Conservation (phyloP, 2,888 invertebrate species). For the Helicoverpa assulta region DNA sequence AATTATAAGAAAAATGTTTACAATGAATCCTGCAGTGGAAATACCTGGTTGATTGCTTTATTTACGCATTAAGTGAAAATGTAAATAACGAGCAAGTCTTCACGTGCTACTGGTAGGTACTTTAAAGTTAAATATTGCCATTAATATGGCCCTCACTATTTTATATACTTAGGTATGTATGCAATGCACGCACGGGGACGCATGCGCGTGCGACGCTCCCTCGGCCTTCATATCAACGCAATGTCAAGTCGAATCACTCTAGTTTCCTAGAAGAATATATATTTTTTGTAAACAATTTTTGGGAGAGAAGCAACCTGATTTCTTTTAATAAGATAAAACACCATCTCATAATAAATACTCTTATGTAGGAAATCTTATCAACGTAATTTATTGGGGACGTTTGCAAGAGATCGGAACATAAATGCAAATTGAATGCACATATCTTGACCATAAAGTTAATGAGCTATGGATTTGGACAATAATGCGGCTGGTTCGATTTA, state of each 20-base stretch:
- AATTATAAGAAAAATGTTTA: conserved; percentile 1
- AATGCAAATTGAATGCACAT: conserved; percentile 44
- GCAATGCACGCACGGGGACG: conserved; percentile 71
- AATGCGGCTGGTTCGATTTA: conserved; percentile 64
- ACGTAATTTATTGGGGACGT: conserved; percentile 35
- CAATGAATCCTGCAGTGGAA: too few relatives aligned
- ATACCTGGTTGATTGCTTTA: conserved; percentile 19
- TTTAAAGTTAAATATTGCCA: conserved; percentile 46
- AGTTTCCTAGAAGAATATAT: conserved; percentile 56
- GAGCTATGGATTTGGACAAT: conserved; percentile 59
- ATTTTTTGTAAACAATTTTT: not conserved
- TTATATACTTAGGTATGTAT: conserved; percentile 53
- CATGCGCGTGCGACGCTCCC: conserved; percentile 67
- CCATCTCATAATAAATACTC: conserved; percentile 19
- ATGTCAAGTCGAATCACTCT: conserved; percentile 64
- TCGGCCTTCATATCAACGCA: conserved; percentile 73
- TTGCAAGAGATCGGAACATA: conserved; percentile 15
- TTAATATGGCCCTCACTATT: conserved; percentile 36
- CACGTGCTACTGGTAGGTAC: conserved; percentile 16
- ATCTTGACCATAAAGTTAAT: conserved; percentile 58
- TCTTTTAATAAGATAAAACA: not conserved
- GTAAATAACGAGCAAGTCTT: conserved; percentile 25
- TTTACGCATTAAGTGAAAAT: conserved; percentile 32
- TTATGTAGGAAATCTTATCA: conserved; percentile 37
- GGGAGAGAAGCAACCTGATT: too few relatives aligned